Conservation (phyloP, 30 jellyfish, hydroid and myxozoan genomes). For the Hydractinia symbiolongicarpus region DNA sequence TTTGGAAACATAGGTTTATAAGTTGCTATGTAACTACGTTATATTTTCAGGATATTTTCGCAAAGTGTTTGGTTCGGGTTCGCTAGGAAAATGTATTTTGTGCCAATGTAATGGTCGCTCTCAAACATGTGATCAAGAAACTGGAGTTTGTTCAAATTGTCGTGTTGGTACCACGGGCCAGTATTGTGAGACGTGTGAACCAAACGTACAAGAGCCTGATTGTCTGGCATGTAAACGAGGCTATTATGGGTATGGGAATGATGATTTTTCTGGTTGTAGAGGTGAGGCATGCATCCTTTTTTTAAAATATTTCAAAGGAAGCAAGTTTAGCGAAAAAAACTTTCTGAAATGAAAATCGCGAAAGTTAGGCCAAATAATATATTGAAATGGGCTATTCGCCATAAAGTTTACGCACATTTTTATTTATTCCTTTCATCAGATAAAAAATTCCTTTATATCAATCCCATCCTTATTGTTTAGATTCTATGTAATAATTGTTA, state of each 20-base stretch:
- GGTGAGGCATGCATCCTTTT: constrained; percentile 26
- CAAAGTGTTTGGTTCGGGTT: constrained; percentile 27
- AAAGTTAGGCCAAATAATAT: too few species aligned
- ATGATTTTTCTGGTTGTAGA: constrained; percentile 54
- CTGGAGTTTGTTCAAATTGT: constrained; percentile 63
- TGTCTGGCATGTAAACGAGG: constrained; percentile 61
- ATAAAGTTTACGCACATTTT: too few species aligned
- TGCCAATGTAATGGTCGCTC: constrained; percentile 77
- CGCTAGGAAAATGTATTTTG: constrained; percentile 44
- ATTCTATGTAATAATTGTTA: too few species aligned
- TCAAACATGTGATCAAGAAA: constrained; percentile 51
- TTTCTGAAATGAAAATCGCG: background rate
- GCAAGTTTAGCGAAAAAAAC: too few species aligned
- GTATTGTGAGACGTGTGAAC: constrained; percentile 67
- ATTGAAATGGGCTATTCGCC: too few species aligned
- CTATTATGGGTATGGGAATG: constrained; percentile 51
- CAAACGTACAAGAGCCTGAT: constrained; percentile 57
- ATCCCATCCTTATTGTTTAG: too few species aligned
- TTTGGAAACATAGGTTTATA: background rate
- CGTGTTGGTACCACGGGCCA: constrained; percentile 60
- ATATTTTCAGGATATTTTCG: constrained; percentile 55
- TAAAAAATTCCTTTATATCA: too few species aligned
- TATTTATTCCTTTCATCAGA: too few species aligned
- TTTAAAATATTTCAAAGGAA: background rate
- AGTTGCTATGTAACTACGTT: background rate